Evolutionary conservation across 2,113 vertebrate genomes (phyloP), one percentile per base, ranked within the genome.

Genomic region (Sitta europaea): DNA sequence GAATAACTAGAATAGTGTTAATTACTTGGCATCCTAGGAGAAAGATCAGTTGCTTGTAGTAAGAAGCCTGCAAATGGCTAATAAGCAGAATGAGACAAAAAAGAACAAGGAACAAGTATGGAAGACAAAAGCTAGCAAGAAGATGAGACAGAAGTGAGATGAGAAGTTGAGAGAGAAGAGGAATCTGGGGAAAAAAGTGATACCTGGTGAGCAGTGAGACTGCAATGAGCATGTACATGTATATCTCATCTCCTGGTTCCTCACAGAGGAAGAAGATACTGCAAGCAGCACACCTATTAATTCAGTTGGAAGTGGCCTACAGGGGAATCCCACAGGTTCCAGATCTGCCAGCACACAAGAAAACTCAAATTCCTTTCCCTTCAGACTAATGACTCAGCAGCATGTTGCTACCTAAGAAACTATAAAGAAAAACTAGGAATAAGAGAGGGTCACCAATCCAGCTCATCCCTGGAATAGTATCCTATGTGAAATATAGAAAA

Each of bases 381-480:
- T 73, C 33, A 88, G 25, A 72, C 9, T 54, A 42, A 63, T 54
- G 6, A 4, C 42, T 75, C 33, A 45, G 35, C 31, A 81, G 45
- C 5, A 47, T 9, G 6, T 25, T 92, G 27, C 20, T 63, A 50
- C 33, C 63, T 45, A 58, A 6, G 23, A 61, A 67, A 54, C 43
- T 35, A 47, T 13, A 28, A 92, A 79, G 25, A 67, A 79, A 72
- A 67, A 31, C 10, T 38, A 65, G 59, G 22, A 76, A 48, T n/a
- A 51, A 47, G 27, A 42, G 13, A 66, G 19, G 7, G 21, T 19
- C 3, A 6, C 19, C 53, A 48, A 61, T 22, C 15, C 40, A 75
- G 18, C 0, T 1, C 12, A 40, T 1, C 3, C 7, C 15, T 53
- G 8, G 14, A 18, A 61, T 8, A 20, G 5, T 18, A 6, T 47